Evolutionary conservation across 1,140 invertebrate genomes (phyloP).

Genomic region (Monomorium pharaonis): DNA sequence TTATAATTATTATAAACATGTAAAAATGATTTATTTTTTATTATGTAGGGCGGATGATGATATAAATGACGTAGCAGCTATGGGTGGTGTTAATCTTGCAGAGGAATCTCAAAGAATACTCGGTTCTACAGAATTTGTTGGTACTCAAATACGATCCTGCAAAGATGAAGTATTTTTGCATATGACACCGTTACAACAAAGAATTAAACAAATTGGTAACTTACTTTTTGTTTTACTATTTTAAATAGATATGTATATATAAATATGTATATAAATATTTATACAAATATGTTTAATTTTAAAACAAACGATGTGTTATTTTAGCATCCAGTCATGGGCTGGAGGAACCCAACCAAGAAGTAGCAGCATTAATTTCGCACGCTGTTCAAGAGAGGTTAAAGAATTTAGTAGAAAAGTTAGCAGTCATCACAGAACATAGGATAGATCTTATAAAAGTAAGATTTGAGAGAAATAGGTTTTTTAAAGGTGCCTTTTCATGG

Average conservation of each 20-base stretch:
- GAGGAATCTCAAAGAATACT: conserved; percentile 98
- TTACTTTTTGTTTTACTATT: not conserved
- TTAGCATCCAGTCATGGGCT: conserved; percentile 91
- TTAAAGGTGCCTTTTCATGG: no score
- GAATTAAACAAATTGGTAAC: conserved; percentile 91
- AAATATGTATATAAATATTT: no score
- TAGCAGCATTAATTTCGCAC: conserved; percentile 96
- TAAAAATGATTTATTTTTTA: conserved; percentile 9
- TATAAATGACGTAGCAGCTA: conserved; percentile 99
- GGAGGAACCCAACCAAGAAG: conserved; percentile 94
- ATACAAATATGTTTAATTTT: no score
- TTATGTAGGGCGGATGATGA: conserved; percentile 93
- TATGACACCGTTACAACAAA: conserved; percentile 90
- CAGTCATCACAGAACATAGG: conserved; percentile 97
- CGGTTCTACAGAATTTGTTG: conserved; percentile 97
- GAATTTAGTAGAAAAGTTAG: conserved; percentile 96
- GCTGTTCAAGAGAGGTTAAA: conserved; percentile 97
- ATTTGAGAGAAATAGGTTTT: not conserved
- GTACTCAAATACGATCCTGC: conserved; percentile 97
- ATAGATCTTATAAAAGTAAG: conserved; percentile 94
- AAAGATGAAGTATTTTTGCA: conserved; percentile 97
- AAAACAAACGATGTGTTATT: conserved; percentile 62
- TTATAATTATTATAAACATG: not conserved
- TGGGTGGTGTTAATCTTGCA: conserved; percentile 99
- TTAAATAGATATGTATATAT: not conserved